These are phyloP conservation scores for Liparis tanakae DNA, from an alignment of 2,797 vertebrate species.

Conservation along the genomic window DNA sequence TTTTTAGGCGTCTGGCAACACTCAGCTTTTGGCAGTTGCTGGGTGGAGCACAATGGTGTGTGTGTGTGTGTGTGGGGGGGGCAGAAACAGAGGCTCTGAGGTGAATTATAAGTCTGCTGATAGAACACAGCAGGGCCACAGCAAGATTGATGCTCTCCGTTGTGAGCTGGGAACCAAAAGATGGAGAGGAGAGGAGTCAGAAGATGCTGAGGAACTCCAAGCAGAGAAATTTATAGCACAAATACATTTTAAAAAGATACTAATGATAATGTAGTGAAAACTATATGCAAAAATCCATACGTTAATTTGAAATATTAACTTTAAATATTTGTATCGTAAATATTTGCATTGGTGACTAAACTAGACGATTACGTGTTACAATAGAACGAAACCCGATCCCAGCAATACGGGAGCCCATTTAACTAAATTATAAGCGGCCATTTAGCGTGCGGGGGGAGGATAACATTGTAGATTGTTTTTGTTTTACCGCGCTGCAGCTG, in stretches of 20 bases:
- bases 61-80: too few relatives aligned
- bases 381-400: constrained; percentile 11
- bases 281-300: not conserved
- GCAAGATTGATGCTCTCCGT: constrained; percentile 74
- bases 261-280: not conserved
- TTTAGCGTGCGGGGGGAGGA: constrained; percentile 10
- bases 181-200: constrained; percentile 14
- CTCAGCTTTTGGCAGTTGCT: constrained; percentile 67
- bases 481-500: constrained; percentile 40
- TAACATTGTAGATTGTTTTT: constrained; percentile 34
- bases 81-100: constrained; percentile 68
- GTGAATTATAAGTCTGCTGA: constrained; percentile 75
- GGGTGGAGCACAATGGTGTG: not conserved
- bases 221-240: constrained; percentile 16
- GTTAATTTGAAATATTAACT: not conserved
- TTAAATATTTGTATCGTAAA: not conserved
- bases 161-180: constrained; percentile 49
- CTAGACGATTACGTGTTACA: constrained; percentile 28
- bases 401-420: constrained; percentile 25
- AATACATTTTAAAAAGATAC: not conserved
- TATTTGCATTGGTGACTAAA: constrained; percentile 28
- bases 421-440: constrained; percentile 36
- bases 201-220: not conserved
- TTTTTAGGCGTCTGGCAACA: constrained; percentile 73
- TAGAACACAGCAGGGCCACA: constrained; percentile 59